phyloP scores from a whole-genome alignment of 2,888 invertebrate genomes.

The Yponomeuta evonymella region DNA sequence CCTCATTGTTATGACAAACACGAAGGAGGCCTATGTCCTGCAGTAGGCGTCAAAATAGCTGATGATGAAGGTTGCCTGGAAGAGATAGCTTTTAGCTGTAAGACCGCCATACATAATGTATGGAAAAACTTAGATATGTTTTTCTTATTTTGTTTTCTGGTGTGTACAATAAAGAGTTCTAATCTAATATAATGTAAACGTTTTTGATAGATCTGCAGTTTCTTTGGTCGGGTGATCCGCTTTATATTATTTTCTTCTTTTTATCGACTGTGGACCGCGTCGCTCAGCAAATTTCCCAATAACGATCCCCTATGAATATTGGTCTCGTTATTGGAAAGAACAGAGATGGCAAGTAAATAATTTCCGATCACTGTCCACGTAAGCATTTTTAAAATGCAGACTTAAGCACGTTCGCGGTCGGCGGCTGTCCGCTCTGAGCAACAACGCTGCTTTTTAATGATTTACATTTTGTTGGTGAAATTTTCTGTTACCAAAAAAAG shows the following conservation, averaged over 20 bases:
- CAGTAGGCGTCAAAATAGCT: too few relatives aligned
- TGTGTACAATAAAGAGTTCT: too few relatives aligned
- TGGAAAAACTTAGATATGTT: too few relatives aligned
- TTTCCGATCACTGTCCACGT: constrained; percentile 14
- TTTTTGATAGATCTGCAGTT: not conserved
- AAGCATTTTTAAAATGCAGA: constrained; percentile 8
- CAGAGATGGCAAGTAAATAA: constrained; percentile 26
- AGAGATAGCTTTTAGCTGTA: too few relatives aligned
- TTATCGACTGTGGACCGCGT: constrained; percentile 38
- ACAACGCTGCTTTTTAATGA: not conserved
- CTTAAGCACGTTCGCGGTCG: constrained; percentile 5
- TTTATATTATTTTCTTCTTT: constrained; percentile 34
- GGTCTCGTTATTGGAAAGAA: constrained; percentile 26
- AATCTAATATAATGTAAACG: not conserved
- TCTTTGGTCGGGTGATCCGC: not conserved
- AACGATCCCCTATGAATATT: constrained; percentile 30
- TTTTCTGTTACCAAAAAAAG: constrained; percentile 4
- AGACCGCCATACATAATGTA: too few relatives aligned
- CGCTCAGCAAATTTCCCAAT: constrained; percentile 33
- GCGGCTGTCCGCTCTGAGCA: not conserved
- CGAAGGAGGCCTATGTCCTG: too few relatives aligned
- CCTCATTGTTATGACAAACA: too few relatives aligned
- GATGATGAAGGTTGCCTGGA: too few relatives aligned
- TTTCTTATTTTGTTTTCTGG: too few relatives aligned
- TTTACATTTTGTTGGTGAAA: not conserved